Conservation (phyloP, 2,888 invertebrate species). For the Protonemura montana region DNA sequence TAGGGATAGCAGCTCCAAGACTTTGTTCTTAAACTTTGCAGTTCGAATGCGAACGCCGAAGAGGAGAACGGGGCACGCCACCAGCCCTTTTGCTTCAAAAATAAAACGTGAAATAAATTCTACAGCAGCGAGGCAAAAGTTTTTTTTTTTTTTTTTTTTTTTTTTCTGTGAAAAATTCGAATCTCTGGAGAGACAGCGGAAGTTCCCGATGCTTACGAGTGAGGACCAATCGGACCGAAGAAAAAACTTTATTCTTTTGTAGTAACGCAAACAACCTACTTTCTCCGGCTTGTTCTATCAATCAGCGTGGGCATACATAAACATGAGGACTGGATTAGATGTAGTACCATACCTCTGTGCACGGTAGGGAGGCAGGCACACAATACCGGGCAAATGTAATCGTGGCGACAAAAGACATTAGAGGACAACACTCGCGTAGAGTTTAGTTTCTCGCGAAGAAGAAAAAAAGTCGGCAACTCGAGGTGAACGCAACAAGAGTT, state of each 20-base stretch:
- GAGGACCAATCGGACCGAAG: constrained; percentile 39
- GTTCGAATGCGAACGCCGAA: constrained; percentile 33
- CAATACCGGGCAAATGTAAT: constrained; percentile 22
- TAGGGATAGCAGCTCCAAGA: background rate
- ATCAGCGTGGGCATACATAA: constrained; percentile 34
- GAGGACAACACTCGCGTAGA: constrained; percentile 18
- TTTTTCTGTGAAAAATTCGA: constrained; percentile 9
- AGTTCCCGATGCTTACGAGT: constrained; percentile 33
- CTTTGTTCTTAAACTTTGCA: constrained; percentile 42
- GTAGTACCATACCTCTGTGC: background rate
- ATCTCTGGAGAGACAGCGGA: constrained; percentile 35
- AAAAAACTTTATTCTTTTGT: constrained; percentile 37
- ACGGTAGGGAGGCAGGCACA: background rate
- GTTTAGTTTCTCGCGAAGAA: background rate
- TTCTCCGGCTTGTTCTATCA: constrained; percentile 23
- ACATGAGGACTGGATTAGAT: constrained; percentile 34
- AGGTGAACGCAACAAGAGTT: background rate
- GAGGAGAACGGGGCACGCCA: constrained; percentile 21
- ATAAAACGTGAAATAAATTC: constrained; percentile 33
- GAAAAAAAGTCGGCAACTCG: background rate
- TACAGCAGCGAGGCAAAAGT: constrained; percentile 24
- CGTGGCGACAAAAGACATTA: constrained; percentile 16
- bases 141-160: constrained; percentile 34
- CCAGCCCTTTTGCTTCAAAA: constrained; percentile 37
- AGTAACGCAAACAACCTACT: constrained; percentile 34